phyloP scores from a whole-genome alignment of 2,113 vertebrate genomes.

The Euleptes europaea region DNA sequence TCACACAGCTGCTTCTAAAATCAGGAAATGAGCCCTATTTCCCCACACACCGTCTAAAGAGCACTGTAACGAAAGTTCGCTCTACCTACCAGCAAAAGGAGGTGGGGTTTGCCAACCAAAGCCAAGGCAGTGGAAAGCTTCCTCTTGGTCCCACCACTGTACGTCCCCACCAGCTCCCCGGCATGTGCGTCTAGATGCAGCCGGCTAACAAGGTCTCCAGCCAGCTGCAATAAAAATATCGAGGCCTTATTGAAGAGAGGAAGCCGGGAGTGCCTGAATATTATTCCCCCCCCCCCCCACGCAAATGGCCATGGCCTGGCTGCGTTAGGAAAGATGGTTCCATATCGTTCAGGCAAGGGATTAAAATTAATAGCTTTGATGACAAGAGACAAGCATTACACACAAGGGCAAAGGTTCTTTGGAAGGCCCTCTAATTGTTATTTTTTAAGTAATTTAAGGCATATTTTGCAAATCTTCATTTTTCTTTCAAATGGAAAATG shows the following conservation, averaged over 20 bases:
- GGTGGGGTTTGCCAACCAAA: conserved; percentile 73
- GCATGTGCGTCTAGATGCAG: conserved; percentile 59
- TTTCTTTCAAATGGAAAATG: too few relatives aligned
- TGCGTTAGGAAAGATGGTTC: neutral
- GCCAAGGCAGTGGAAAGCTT: conserved; percentile 77
- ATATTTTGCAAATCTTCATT: too few relatives aligned
- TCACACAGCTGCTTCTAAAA: neutral
- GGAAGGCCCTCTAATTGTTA: too few relatives aligned
- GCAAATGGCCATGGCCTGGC: neutral
- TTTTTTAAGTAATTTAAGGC: too few relatives aligned
- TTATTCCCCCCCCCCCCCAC: neutral
- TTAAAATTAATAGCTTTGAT: neutral
- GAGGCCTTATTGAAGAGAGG: neutral
- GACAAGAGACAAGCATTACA: neutral
- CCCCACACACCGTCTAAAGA: neutral
- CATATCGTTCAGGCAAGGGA: neutral
- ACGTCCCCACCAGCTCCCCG: conserved; percentile 63
- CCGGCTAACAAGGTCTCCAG: conserved; percentile 63
- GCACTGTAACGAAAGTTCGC: neutral
- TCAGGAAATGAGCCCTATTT: neutral
- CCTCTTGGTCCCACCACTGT: conserved; percentile 76
- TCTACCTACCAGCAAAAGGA: conserved; percentile 74
- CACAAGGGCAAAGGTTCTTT: neutral
- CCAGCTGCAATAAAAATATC: conserved; percentile 54
- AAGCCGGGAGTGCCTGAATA: too few relatives aligned